Conservation (phyloP, 2,888 invertebrate species). For the Hydropsyche betteni region DNA sequence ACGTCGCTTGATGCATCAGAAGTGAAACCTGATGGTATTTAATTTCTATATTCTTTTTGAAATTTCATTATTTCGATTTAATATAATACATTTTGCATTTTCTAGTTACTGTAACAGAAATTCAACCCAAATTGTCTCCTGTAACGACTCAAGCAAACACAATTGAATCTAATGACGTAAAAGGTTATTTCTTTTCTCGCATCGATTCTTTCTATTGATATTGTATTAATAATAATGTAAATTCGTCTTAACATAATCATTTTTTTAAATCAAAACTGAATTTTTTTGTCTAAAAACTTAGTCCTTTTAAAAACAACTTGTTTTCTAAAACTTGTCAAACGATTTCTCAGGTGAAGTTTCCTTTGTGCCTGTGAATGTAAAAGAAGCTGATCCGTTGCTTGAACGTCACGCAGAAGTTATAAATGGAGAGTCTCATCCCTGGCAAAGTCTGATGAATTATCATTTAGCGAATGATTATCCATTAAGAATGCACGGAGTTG, state of each 20-base stretch:
- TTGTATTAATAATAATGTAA: no score
- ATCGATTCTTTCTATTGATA: background rate
- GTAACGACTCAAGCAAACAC: background rate
- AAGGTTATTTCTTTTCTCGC: background rate
- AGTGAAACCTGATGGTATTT: slow-evolving; percentile 15
- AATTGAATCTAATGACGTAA: background rate
- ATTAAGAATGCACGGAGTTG: slow-evolving; percentile 51
- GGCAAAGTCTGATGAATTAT: slow-evolving; percentile 46
- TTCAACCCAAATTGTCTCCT: slow-evolving; percentile 5
- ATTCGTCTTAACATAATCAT: no score
- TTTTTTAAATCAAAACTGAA: no score
- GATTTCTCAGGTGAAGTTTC: background rate
- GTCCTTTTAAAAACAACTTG: no score
- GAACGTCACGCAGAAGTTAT: background rate
- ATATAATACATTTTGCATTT: background rate
- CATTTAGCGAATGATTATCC: slow-evolving; percentile 51
- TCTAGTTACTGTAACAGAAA: background rate
- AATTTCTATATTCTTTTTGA: background rate
- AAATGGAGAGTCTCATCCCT: slow-evolving; percentile 25
- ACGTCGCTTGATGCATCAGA: background rate
- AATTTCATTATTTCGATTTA: background rate
- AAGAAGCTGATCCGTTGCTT: background rate
- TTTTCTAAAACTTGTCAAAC: no score
- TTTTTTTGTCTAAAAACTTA: no score
- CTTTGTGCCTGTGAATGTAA: background rate